Evolutionary conservation across 2,888 invertebrate species (phyloP), one percentile per base, ranked within the genome.

Genomic region (Oscheius onirici): DNA sequence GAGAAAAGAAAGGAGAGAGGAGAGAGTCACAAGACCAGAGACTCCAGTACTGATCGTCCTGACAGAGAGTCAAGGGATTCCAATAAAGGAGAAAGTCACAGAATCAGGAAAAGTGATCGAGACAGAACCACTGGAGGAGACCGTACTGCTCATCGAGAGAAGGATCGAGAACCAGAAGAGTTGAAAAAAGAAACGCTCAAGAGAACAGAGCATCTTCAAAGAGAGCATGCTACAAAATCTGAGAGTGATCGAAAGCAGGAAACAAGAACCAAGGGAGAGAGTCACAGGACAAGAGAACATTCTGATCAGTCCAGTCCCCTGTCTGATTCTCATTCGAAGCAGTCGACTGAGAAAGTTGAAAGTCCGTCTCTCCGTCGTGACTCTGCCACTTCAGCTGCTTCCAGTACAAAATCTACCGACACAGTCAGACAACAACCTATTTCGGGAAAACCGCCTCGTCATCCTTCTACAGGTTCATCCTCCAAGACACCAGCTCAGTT

Each of bases 381-480:
- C 15, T 70, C 70, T 5, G 20, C 15, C 6, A 41, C 20, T n/a
- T 70, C 70, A n/a, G 22, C 41, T 2, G 70, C 70, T 22, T 70
- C 70, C 22, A 70, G 70, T 26, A 34, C 17, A 2, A 61, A 63
- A 51, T 70, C 70, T 1, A 70, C 70, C 2, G 63, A 43, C n/a
- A 70, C 70, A 5, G 63, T 70, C 11, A 46, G 46, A 49, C 49
- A 69, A 26, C 60, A 28, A 3, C 43, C 44, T 11, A 63, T 20
- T 13, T 17, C 43, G 0, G 22, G 46, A 22, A 68, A 66, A 8
- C 66, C 66, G 2, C 66, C 52, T 1, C 46, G 54, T 17, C 49
- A 41, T 66, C 52, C 49, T 0, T 44, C 46, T n/a, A 24, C 13
- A 13, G 60, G 11, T n/a, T n/a, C n/a, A 15, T 13, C 44, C 2